phyloP scores from a whole-genome alignment of 2,888 invertebrate species.

The Alentia gelatinosa region DNA sequence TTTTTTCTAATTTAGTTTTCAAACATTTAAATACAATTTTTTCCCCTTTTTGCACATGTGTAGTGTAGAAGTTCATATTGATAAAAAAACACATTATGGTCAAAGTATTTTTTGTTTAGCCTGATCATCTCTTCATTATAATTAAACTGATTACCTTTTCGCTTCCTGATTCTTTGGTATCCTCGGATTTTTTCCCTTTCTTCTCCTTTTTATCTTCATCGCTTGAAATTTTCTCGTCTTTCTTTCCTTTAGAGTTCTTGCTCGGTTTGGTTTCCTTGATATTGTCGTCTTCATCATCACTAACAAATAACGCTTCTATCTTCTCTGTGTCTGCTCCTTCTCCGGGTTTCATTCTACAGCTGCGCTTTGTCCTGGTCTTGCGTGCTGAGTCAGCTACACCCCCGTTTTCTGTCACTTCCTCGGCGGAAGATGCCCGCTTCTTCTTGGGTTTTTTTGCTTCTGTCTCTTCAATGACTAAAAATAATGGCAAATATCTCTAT shows the following conservation, averaged over 20 bases:
- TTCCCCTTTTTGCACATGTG: too few species aligned
- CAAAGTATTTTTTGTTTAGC: too few species aligned
- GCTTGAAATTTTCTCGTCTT: conserved; percentile 47
- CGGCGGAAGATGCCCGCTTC: not conserved
- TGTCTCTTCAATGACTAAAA: not conserved
- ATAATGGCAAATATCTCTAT: too few species aligned
- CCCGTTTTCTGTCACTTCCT: not conserved
- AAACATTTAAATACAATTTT: too few species aligned
- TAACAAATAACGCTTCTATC: conserved; percentile 53
- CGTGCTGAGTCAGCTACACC: not conserved
- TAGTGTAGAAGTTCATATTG: too few species aligned
- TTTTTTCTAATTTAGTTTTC: too few species aligned
- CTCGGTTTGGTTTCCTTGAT: not conserved
- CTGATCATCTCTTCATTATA: too few species aligned
- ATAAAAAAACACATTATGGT: too few species aligned
- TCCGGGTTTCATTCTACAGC: not conserved
- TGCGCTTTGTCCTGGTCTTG: not conserved
- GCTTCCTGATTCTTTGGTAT: not conserved
- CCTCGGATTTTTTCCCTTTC: not conserved
- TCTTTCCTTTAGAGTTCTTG: conserved; percentile 37
- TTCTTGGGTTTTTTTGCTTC: not conserved
- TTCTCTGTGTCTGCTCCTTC: conserved; percentile 40
- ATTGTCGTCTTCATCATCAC: conserved; percentile 53
- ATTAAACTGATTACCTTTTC: conserved; percentile 27
- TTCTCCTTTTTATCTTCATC: conserved; percentile 9